Evolutionary conservation across 2,113 vertebrate species (phyloP).

Genomic region (Amblyornis subalaris): DNA sequence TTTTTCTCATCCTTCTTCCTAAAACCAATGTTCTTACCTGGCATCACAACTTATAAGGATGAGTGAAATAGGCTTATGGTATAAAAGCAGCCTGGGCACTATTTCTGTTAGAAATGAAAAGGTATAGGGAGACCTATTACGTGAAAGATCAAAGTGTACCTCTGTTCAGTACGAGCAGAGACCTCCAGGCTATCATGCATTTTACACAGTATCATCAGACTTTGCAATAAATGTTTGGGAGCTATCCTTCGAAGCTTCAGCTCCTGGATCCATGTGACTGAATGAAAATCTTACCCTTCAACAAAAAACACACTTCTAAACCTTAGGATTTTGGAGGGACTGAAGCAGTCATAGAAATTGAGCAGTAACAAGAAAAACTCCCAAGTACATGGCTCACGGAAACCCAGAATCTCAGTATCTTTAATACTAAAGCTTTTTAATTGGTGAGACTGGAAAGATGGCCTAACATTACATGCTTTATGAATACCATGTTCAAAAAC

Average conservation of each 20-base stretch:
- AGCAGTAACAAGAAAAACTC: background rate
- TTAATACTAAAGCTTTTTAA: background rate
- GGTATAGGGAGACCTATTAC: constrained; percentile 23
- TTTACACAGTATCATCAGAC: background rate
- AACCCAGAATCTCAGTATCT: background rate
- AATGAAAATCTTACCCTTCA: background rate
- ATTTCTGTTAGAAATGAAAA: constrained; percentile 31
- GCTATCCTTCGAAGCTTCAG: background rate
- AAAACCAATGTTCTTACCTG: constrained; percentile 5
- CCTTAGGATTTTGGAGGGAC: background rate
- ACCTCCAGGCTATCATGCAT: background rate
- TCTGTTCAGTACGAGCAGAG: background rate
- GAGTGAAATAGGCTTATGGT: constrained; percentile 5
- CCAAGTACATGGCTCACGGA: background rate
- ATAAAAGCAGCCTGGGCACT: background rate
- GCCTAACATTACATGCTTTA: background rate
- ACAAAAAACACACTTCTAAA: background rate
- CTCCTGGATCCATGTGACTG: background rate
- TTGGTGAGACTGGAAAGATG: background rate
- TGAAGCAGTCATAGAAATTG: background rate
- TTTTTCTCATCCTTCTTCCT: background rate
- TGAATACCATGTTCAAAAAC: background rate
- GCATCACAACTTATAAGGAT: background rate
- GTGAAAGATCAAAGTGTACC: constrained; percentile 14
- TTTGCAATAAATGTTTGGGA: background rate